phyloP scores from a whole-genome alignment of 2,797 vertebrate genomes.

The Kryptopterus vitreolus region DNA sequence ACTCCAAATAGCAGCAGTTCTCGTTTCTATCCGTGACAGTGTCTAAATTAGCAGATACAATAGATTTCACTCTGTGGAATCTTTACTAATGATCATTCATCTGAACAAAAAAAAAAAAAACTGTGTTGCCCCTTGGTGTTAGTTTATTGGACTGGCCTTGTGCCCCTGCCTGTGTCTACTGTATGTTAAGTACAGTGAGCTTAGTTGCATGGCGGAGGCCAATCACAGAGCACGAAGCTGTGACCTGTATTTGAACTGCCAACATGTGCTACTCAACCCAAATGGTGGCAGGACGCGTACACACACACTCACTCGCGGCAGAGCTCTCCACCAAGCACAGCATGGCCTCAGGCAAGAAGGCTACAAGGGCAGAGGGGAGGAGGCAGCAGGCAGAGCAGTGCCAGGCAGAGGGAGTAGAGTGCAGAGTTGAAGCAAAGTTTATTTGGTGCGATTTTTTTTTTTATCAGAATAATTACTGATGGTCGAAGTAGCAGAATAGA shows the following conservation, averaged over 20 bases:
- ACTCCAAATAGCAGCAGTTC: neutral
- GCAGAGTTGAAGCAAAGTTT: slow-evolving; percentile 31
- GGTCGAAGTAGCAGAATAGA: slow-evolving; percentile 3
- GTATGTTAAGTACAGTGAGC: slow-evolving; percentile 42
- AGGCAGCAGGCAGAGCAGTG: slow-evolving; percentile 30
- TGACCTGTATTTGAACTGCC: slow-evolving; percentile 77
- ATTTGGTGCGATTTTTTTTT: slow-evolving; percentile 45
- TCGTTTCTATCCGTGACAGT: neutral
- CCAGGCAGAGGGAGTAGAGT: slow-evolving; percentile 24
- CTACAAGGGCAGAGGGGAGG: slow-evolving; percentile 30
- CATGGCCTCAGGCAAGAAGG: slow-evolving; percentile 62
- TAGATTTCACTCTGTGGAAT: neutral
- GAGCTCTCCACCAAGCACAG: slow-evolving; percentile 66
- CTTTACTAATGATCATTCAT: neutral
- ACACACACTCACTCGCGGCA: slow-evolving; percentile 45
- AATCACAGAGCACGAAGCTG: slow-evolving; percentile 53
- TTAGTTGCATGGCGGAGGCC: slow-evolving; percentile 50
- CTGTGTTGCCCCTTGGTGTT: slow-evolving; percentile 20
- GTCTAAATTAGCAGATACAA: neutral
- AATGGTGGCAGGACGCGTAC: slow-evolving; percentile 69
- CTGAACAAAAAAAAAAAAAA: neutral
- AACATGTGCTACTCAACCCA: slow-evolving; percentile 79
- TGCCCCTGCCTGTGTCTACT: slow-evolving; percentile 52
- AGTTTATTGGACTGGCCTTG: slow-evolving; percentile 42
- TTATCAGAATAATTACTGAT: slow-evolving; percentile 41